These are phyloP conservation scores for Panthera uncia DNA, from an alignment of 2,113 vertebrate species.

Conservation along the genomic window DNA sequence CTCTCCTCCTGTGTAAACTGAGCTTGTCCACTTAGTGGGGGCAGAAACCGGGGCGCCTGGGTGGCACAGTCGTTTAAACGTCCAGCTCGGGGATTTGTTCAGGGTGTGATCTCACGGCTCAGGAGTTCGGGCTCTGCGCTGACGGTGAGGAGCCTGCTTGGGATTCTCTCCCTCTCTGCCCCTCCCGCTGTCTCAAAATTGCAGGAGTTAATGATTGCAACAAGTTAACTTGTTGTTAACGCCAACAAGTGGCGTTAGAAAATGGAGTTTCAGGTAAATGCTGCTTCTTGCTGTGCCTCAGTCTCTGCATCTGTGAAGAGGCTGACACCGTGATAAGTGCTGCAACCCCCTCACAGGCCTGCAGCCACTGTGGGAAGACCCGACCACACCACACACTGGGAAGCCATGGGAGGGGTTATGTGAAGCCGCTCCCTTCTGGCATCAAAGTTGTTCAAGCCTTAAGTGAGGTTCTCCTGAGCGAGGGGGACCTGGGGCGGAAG, in stretches of 20 bases:
- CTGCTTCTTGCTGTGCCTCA: background rate
- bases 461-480: background rate
- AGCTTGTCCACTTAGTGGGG: accelerated
- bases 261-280: background rate
- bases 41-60: background rate
- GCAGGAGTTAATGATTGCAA: background rate
- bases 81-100: background rate
- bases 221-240: no score
- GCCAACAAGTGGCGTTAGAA: background rate
- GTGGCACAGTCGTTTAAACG: no score
- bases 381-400: background rate
- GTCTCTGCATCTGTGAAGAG: background rate
- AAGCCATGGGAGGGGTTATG: background rate
- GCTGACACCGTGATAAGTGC: background rate
- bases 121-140: no score
- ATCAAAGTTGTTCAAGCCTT: background rate
- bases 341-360: background rate
- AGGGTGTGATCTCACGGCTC: no score
- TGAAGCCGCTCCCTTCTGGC: background rate
- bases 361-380: background rate
- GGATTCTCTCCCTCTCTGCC: no score
- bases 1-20: background rate
- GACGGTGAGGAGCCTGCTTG: no score
- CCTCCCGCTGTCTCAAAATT: no score
- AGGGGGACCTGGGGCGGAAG: background rate